Percentiles rank a stretch among this genome's conserved stretches.
phyloP scores from a whole-genome alignment of 2,888 invertebrate species.

The Aleiodes alternator region DNA sequence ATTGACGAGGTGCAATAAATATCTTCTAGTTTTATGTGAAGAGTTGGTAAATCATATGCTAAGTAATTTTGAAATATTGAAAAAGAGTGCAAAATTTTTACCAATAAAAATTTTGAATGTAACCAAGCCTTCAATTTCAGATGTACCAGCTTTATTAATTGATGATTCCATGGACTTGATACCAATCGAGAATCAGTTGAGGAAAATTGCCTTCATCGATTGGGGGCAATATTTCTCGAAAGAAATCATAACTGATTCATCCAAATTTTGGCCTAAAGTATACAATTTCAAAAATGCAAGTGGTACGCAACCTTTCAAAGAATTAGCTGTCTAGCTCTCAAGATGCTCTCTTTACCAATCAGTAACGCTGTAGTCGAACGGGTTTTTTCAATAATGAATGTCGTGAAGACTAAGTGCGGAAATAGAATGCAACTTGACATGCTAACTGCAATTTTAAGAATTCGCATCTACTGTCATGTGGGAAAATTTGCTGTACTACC shows the following conservation, averaged over 20 bases:
- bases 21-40: constrained; percentile 38
- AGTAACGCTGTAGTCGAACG: too few species aligned
- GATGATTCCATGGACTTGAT: too few species aligned
- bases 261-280: constrained; percentile 46
- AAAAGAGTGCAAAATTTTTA: constrained; percentile 28
- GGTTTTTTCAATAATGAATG: too few species aligned
- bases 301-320: constrained; percentile 49
- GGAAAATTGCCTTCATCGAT: constrained; percentile 45
- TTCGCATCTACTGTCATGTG: constrained; percentile 49
- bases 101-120: constrained; percentile 43
- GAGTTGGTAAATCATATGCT: constrained; percentile 45
- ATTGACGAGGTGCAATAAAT: constrained; percentile 48
- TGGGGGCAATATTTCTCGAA: constrained; percentile 36
- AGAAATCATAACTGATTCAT: constrained; percentile 31
- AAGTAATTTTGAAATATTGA: constrained; percentile 37
- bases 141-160: too few species aligned
- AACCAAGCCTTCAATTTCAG: constrained; percentile 21
- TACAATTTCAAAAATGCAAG: constrained; percentile 35
- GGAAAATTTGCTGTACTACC: constrained; percentile 39
- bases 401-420: constrained; percentile 48
- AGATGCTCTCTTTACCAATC: constrained; percentile 52
- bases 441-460: constrained; percentile 54
- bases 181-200: too few species aligned
- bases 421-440: constrained; percentile 55
- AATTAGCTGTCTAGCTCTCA: constrained; percentile 51